Evolutionary conservation across 1,140 invertebrate species (phyloP).

Genomic region (Colletes gigas): DNA sequence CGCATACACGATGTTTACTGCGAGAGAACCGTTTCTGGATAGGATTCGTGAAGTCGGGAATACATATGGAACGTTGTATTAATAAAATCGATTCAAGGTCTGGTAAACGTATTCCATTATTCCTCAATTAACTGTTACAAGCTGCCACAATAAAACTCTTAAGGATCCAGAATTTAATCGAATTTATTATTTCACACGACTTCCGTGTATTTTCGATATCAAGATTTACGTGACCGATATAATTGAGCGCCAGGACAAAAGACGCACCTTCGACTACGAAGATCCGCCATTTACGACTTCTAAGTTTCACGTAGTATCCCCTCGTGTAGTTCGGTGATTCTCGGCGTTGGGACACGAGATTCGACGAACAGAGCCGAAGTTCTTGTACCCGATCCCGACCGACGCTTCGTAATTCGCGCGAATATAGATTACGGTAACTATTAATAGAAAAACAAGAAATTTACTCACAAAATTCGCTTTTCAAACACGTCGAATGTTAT

Average conservation of each 20-base stretch:
- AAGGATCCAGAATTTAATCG: not conserved
- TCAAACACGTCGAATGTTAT: not conserved
- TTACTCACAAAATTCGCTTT: not conserved
- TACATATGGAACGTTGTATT: not conserved
- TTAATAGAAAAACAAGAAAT: slow-evolving; percentile 3
- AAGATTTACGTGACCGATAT: not conserved
- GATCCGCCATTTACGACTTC: slow-evolving; percentile 34
- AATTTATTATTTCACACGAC: not conserved
- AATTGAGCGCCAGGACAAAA: not conserved
- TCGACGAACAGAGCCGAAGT: slow-evolving; percentile 21
- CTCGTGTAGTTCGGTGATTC: not conserved
- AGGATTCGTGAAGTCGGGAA: not conserved
- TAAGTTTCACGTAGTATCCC: not conserved
- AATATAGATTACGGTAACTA: not conserved
- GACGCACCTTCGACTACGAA: not conserved
- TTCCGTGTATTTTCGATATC: not conserved
- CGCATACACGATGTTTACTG: not conserved
- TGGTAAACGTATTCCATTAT: not conserved
- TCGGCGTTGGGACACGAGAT: not conserved
- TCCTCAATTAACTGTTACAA: not conserved
- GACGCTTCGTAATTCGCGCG: not conserved
- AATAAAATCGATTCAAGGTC: not conserved
- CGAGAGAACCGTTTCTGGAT: not conserved
- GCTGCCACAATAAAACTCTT: not conserved
- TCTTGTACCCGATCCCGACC: not conserved